phyloP scores from a whole-genome alignment of 2,113 vertebrate genomes.

The Passerina amoena region DNA sequence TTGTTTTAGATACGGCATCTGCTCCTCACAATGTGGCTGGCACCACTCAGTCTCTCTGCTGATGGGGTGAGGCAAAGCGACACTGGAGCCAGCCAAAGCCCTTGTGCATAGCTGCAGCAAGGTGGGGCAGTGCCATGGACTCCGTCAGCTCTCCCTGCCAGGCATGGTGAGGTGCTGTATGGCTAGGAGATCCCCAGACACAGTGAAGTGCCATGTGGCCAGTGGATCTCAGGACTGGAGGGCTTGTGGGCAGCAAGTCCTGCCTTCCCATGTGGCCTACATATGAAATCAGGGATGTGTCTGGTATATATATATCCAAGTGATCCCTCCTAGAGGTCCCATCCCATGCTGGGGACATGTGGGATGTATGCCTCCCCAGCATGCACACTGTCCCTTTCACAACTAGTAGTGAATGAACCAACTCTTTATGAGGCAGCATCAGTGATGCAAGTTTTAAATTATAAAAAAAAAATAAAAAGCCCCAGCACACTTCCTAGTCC shows the following conservation, averaged over 20 bases:
- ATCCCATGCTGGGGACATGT: neutral
- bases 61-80: neutral
- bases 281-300: neutral
- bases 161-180: accelerated
- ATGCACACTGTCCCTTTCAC: neutral
- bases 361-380: neutral
- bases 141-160: neutral
- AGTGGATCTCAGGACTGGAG: neutral
- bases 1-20: neutral
- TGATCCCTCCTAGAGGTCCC: neutral
- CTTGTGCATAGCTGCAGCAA: neutral
- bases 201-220: neutral
- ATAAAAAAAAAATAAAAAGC: neutral
- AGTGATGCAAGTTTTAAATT: neutral
- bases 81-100: neutral
- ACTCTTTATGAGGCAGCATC: neutral
- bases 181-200: neutral
- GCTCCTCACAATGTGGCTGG: neutral
- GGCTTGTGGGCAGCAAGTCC: neutral
- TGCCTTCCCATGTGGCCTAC: neutral
- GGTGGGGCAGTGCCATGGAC: neutral
- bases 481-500: neutral
- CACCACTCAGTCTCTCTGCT: neutral
- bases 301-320: neutral
- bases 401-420: neutral